Base-by-base conservation (phyloP, 2,797 vertebrate species). In the Pseudomugil gertrudae region DNA sequence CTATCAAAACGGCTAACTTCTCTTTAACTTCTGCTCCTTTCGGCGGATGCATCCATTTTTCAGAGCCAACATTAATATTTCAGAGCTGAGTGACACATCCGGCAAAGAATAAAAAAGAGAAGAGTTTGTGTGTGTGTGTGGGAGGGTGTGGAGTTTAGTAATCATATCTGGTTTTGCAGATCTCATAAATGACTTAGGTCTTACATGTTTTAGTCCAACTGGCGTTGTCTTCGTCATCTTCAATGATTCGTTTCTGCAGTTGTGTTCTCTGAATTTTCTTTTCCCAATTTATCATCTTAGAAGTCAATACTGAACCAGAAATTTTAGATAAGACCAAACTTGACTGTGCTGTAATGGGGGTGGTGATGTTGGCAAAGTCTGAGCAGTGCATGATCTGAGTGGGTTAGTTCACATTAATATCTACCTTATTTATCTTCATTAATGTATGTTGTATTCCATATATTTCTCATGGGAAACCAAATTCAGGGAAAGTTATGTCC, bases 31-130 rank as follows among this genome's bases (percentile, higher is more conserved):
- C 82, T 84, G 78, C 87, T 89, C 75, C 81, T 90, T 90, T 87
- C 54, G 57, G 89, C 85, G 81, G 87, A 89, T 76, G 81, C 88
- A 92, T 92, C 86, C 86, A 92, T 92, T 90, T 92, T 92, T 92
- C 87, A 92, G 89, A 85, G 70, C 63, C 0, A 2, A 48, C 85
- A 92, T 91, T 84, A 92, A 92, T 92, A 91, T 92, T 92, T 91
- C 76, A 92, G 75, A 43, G 60, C 79, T 90, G 90, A 90, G 87
- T 90, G 91, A 90, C 89, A 83, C 87, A 88, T 87, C 79, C 83
- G 90, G 80, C 89, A 90, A 89, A 89, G 87, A 91, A 88, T 87
- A 83, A 88, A 90, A 82, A 85, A 76, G 68, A 75, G 85, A 62
- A 58, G 72, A 35, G 5, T 53, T 40, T 27, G 76, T 45, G 1